A percentile compares a stretch with the other conserved stretches of the same genome.
These are phyloP conservation scores for Lordiphosa stackelbergi DNA, from an alignment of 1,140 invertebrate genomes.

Conservation along the genomic window DNA sequence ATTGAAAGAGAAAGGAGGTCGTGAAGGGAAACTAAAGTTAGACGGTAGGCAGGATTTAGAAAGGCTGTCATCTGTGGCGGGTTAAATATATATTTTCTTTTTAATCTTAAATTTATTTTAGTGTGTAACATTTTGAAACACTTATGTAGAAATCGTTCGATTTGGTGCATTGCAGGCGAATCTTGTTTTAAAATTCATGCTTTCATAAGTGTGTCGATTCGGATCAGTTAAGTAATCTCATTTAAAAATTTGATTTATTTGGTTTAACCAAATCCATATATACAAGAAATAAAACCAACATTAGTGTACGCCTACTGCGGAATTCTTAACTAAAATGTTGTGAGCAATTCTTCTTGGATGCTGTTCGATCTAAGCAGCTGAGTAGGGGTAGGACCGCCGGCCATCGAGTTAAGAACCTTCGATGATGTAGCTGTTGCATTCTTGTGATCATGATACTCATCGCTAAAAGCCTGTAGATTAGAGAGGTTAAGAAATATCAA, in stretches of 20 bases:
- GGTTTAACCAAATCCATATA: conserved; percentile 35
- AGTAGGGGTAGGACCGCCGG: conserved; percentile 78
- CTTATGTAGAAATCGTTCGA: too few relatives aligned
- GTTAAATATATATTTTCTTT: too few relatives aligned
- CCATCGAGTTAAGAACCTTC: conserved; percentile 77
- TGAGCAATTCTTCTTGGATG: conserved; percentile 88
- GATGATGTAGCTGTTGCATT: conserved; percentile 80
- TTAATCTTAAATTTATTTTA: too few relatives aligned
- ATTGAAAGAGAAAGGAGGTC: too few relatives aligned
- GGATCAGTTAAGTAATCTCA: conserved; percentile 1
- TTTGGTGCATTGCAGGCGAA: too few relatives aligned
- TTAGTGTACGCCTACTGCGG: conserved; percentile 41
- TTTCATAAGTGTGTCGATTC: not conserved
- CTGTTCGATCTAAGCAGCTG: conserved; percentile 86
- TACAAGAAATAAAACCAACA: conserved; percentile 54
- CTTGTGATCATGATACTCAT: conserved; percentile 85
- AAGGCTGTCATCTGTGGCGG: too few relatives aligned
- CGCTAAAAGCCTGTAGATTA: conserved; percentile 82
- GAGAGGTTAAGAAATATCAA: conserved; percentile 2
- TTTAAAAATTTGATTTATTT: conserved; percentile 15
- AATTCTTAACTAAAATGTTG: conserved; percentile 76
- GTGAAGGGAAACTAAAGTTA: too few relatives aligned
- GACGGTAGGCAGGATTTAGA: too few relatives aligned
- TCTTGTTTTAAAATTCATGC: too few relatives aligned
- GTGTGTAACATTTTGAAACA: too few relatives aligned